These are phyloP conservation scores for Dasypogon diadema DNA, from an alignment of 2,888 invertebrate species.

Conservation along the genomic window DNA sequence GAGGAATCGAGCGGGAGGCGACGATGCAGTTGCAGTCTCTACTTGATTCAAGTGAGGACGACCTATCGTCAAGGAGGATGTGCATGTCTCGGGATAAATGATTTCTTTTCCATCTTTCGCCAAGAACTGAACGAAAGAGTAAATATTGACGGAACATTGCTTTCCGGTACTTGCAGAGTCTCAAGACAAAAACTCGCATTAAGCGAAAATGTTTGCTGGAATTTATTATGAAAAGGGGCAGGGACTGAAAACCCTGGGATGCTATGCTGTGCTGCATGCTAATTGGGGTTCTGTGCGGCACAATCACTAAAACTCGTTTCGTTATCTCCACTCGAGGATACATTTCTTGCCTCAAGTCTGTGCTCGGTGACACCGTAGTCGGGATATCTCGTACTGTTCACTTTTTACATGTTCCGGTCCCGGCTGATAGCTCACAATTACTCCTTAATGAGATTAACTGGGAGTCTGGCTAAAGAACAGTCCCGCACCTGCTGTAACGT, in stretches of 20 bases:
- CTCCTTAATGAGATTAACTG: conserved; percentile 30
- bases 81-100: conserved; percentile 21
- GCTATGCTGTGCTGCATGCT: conserved; percentile 16
- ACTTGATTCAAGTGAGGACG: not conserved
- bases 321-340: not conserved
- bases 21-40: not conserved
- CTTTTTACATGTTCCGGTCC: conserved; percentile 16
- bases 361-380: not conserved
- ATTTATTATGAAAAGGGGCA: conserved; percentile 15
- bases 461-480: not conserved
- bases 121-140: not conserved
- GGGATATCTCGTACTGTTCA: not conserved
- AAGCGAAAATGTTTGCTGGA: conserved; percentile 31
- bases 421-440: conserved; percentile 30
- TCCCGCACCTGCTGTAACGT: not conserved
- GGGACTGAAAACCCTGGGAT: not conserved
- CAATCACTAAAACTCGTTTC: not conserved
- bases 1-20: not conserved
- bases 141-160: conserved; percentile 33
- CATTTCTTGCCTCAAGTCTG: not conserved
- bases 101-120: conserved; percentile 21
- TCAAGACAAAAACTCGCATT: conserved; percentile 35
- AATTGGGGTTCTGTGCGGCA: conserved; percentile 6
- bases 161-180: conserved; percentile 10
- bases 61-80: conserved; percentile 7